These are phyloP conservation scores for Oegoconia quadripuncta DNA, from an alignment of 2,888 invertebrate genomes.

Conservation along the genomic window DNA sequence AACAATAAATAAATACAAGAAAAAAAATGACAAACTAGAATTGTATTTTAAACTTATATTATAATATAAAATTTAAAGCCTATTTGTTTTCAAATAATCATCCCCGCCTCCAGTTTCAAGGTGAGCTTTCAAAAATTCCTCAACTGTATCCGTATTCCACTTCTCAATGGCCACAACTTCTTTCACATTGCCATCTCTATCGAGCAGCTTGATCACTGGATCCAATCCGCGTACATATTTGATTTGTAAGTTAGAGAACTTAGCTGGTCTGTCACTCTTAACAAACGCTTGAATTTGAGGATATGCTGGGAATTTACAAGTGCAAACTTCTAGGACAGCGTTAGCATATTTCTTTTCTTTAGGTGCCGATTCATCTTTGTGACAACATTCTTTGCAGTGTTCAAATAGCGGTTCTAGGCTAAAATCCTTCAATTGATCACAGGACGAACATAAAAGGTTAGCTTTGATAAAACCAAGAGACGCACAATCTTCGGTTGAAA, in stretches of 20 bases:
- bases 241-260: slow-evolving; percentile 94
- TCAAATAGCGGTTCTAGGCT: slow-evolving; percentile 82
- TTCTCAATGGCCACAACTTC: slow-evolving; percentile 97
- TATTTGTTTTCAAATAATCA: slow-evolving; percentile 80
- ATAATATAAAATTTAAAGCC: slow-evolving; percentile 51
- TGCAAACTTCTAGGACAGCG: slow-evolving; percentile 97
- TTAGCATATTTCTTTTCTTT: slow-evolving; percentile 89
- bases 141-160: slow-evolving; percentile 99
- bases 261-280: slow-evolving; percentile 92
- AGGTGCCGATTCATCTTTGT: slow-evolving; percentile 83
- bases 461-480: slow-evolving; percentile 91
- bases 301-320: slow-evolving; percentile 98
- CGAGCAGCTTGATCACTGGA: slow-evolving; percentile 94
- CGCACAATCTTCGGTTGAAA: slow-evolving; percentile 90
- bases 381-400: slow-evolving; percentile 89
- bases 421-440: slow-evolving; percentile 89
- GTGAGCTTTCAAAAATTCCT: slow-evolving; percentile 96
- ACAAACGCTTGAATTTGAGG: slow-evolving; percentile 99
- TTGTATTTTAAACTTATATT: slow-evolving; percentile 10
- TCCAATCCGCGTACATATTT: slow-evolving; percentile 96
- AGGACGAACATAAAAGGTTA: slow-evolving; percentile 92
- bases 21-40: slow-evolving; percentile 9
- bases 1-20: slow-evolving; percentile 7
- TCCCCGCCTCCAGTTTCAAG: slow-evolving; percentile 81
- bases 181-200: slow-evolving; percentile 89